These are phyloP conservation scores for Crotalus horridus DNA, from an alignment of 2,113 vertebrate genomes.

Conservation along the genomic window DNA sequence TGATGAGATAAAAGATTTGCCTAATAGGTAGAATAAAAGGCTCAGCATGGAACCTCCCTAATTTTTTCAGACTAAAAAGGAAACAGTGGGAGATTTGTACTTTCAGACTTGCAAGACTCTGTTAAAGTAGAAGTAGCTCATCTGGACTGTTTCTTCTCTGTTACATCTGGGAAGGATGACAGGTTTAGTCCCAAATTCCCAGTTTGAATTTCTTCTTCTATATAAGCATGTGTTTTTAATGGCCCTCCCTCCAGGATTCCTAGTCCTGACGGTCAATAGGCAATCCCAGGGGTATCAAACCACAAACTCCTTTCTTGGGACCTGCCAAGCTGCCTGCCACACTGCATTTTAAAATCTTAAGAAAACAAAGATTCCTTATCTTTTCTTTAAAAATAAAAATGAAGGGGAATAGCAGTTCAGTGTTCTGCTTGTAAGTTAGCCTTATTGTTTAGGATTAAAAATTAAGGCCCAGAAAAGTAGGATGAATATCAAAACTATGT, in stretches of 20 bases:
- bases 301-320: not conserved
- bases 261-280: not conserved
- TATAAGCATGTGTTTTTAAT: not conserved
- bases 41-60: not conserved
- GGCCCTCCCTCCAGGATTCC: not conserved
- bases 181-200: not conserved
- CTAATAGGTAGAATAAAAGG: not conserved
- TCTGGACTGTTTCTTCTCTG: not conserved
- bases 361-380: not conserved
- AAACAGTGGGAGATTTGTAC: not conserved
- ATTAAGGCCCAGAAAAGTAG: not conserved
- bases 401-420: not conserved
- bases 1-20: not conserved
- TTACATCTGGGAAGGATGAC: not conserved
- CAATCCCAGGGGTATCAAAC: not conserved
- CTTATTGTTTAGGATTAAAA: not conserved
- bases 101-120: not conserved
- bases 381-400: not conserved
- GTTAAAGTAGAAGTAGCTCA: not conserved
- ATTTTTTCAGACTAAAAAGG: not conserved
- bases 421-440: not conserved
- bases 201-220: not conserved
- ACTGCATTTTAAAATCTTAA: not conserved
- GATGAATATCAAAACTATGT: not conserved
- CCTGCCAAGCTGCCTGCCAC: not conserved